These are phyloP conservation scores for Boloria selene DNA, from an alignment of 2,888 invertebrate species.

Conservation along the genomic window DNA sequence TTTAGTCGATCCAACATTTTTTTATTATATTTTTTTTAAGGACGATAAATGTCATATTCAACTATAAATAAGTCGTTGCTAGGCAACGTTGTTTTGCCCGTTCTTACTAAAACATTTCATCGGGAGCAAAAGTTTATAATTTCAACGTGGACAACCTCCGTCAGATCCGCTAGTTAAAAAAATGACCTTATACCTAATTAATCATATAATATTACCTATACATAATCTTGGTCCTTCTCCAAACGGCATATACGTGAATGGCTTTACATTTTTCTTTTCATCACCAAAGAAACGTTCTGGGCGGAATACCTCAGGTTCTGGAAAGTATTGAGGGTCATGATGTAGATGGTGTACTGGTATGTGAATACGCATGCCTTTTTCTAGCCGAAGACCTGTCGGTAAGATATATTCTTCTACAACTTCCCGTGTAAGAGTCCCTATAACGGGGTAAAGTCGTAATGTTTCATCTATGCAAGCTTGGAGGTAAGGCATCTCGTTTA, in stretches of 20 bases:
- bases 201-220: conserved; percentile 8
- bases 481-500: conserved; percentile 52
- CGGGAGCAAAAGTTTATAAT: too few relatives aligned
- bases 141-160: too few relatives aligned
- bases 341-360: conserved; percentile 59
- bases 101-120: too few relatives aligned
- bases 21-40: too few relatives aligned
- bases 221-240: conserved; percentile 44
- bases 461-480: conserved; percentile 56
- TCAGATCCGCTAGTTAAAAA: too few relatives aligned
- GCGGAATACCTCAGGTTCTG: conserved; percentile 54
- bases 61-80: too few relatives aligned
- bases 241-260: conserved; percentile 41
- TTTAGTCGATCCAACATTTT: too few relatives aligned
- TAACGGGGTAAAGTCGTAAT: conserved; percentile 57
- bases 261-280: conserved; percentile 50
- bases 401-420: conserved; percentile 55
- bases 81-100: too few relatives aligned
- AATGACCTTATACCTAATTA: too few relatives aligned
- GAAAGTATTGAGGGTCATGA: conserved; percentile 54
- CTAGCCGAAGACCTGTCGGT: conserved; percentile 52
- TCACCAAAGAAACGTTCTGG: conserved; percentile 60
- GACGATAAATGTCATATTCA: too few relatives aligned
- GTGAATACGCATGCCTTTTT: conserved; percentile 58
- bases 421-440: conserved; percentile 54